A percentile compares a stretch with the other conserved stretches of the same genome.
phyloP scores from a whole-genome alignment of 2,888 invertebrate species.

The Campaea margaritaria region DNA sequence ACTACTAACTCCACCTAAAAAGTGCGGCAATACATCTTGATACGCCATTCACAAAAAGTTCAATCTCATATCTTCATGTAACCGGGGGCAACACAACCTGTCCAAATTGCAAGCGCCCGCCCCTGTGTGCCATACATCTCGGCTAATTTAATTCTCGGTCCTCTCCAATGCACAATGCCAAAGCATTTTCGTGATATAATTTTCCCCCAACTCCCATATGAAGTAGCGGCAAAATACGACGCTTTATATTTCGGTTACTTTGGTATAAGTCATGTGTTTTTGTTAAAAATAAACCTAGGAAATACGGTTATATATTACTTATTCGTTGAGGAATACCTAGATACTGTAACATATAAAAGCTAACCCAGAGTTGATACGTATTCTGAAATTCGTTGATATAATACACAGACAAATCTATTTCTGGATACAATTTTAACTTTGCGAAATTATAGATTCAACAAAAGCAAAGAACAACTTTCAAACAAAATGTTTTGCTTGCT shows the following conservation, averaged over 20 bases:
- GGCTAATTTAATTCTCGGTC: conserved; percentile 53
- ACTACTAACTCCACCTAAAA: too few relatives aligned
- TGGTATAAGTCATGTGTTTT: not conserved
- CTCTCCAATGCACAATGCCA: conserved; percentile 46
- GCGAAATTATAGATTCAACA: not conserved
- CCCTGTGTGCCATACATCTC: conserved; percentile 37
- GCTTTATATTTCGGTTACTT: conserved; percentile 27
- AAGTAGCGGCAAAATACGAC: conserved; percentile 37
- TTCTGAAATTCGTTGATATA: not conserved
- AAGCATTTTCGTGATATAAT: conserved; percentile 46
- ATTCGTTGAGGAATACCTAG: too few relatives aligned
- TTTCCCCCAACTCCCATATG: conserved; percentile 39
- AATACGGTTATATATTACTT: not conserved
- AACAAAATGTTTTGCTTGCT: conserved; percentile 3
- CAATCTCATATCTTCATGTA: conserved; percentile 30
- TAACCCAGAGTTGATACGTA: too few relatives aligned
- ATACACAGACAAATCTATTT: too few relatives aligned
- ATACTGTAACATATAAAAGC: too few relatives aligned
- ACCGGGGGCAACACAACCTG: conserved; percentile 37
- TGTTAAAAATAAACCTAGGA: not conserved
- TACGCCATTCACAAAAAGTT: conserved; percentile 12
- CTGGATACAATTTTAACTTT: too few relatives aligned
- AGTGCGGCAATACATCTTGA: not conserved
- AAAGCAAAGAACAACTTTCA: not conserved
- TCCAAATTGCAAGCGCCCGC: conserved; percentile 37